Percentiles rank a stretch among this genome's conserved stretches.
Evolutionary conservation across 2,113 vertebrate species (phyloP).

Genomic region (Bubalus kerabau): DNA sequence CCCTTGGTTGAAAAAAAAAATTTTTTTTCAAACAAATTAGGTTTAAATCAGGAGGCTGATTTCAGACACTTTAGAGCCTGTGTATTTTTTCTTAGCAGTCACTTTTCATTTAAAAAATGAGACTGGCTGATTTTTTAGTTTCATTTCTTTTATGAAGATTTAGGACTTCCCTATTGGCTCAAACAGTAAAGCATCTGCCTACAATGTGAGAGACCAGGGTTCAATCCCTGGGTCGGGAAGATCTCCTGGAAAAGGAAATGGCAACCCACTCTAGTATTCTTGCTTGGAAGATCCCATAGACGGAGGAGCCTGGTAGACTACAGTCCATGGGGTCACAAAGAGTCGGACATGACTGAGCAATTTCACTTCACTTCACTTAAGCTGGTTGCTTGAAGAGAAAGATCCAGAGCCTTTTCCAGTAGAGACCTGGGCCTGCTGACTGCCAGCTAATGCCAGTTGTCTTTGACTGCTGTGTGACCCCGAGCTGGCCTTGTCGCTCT

Average conservation of each 20-base stretch:
- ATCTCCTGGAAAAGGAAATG: not conserved
- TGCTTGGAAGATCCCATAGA: not conserved
- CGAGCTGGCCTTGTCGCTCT: not conserved
- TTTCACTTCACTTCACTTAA: not conserved
- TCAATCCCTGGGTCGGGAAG: not conserved
- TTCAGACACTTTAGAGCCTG: conserved; percentile 46
- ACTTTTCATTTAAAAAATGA: conserved; percentile 69
- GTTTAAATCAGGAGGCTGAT: conserved; percentile 59
- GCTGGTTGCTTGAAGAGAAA: not conserved
- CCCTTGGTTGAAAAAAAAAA: conserved; percentile 39
- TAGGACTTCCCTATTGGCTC: not conserved
- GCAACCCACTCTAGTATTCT: not conserved
- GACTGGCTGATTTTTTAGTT: conserved; percentile 43
- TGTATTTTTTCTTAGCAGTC: conserved; percentile 51
- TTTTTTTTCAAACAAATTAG: conserved; percentile 42
- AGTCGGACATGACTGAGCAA: not conserved
- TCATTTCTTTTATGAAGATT: conserved; percentile 57
- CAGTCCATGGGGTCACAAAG: not conserved
- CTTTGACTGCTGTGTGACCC: not conserved
- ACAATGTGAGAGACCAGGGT: not conserved
- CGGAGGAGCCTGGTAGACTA: not conserved
- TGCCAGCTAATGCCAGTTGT: not conserved
- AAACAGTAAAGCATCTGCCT: not conserved
- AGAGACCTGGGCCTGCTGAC: not conserved
- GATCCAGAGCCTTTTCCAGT: not conserved